phyloP scores from a whole-genome alignment of 2,797 vertebrate species.

The Myotis planiceps region DNA sequence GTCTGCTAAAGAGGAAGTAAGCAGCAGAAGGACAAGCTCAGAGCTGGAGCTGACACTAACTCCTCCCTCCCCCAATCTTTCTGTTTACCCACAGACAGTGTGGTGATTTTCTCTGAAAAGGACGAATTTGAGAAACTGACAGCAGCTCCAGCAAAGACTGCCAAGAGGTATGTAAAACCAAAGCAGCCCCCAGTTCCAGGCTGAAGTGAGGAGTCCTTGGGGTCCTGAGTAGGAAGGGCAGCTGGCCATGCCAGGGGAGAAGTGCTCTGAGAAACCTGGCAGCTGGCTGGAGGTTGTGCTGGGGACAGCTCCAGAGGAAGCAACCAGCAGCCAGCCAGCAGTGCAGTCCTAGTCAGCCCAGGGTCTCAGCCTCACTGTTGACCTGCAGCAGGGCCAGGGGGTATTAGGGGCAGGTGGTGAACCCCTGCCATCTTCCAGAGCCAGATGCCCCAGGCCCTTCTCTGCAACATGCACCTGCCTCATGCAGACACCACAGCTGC shows the following conservation, averaged over 20 bases:
- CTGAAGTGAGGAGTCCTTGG: background rate
- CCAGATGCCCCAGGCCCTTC: background rate
- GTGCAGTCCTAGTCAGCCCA: too few species aligned
- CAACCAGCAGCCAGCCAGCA: background rate
- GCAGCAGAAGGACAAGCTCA: background rate
- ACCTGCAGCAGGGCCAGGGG: background rate
- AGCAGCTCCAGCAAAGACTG: conserved; percentile 92
- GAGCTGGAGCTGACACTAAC: background rate
- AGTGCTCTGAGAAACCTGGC: background rate
- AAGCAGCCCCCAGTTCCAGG: background rate
- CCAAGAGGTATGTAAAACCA: conserved; percentile 91
- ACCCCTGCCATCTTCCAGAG: background rate
- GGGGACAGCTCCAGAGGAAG: background rate
- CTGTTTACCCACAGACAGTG: conserved; percentile 88
- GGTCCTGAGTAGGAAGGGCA: background rate
- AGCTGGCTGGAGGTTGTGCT: background rate
- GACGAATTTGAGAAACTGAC: conserved; percentile 98
- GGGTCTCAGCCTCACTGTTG: background rate
- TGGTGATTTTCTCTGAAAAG: conserved; percentile 97
- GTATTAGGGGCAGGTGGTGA: background rate
- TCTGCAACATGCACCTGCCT: background rate
- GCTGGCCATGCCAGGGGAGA: background rate
- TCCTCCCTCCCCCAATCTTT: background rate
- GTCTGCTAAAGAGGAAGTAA: background rate
- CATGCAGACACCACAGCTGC: background rate